Conservation (phyloP, 92 coral and sea anemone species). For the Porites evermanni region DNA sequence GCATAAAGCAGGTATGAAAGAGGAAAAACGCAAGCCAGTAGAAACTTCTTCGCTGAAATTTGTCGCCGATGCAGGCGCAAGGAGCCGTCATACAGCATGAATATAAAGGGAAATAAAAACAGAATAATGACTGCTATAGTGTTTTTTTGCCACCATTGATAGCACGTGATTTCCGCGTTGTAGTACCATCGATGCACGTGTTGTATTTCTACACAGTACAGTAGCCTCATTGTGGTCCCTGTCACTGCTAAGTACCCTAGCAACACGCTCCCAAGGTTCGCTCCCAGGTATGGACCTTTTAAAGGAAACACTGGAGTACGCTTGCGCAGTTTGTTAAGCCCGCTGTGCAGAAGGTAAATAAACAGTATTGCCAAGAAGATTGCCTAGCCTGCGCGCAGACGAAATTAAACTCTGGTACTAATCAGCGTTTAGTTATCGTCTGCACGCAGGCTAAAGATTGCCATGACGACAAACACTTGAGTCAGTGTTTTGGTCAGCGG, state of each 20-base stretch:
- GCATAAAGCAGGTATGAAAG: slow-evolving; percentile 33
- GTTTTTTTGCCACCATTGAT: slow-evolving; percentile 49
- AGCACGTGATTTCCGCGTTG: slow-evolving; percentile 50
- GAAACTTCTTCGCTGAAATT: slow-evolving; percentile 25
- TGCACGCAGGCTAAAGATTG: no score
- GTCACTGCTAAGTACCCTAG: slow-evolving; percentile 53
- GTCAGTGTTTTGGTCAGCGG: slow-evolving; percentile 24
- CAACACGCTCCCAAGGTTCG: slow-evolving; percentile 52
- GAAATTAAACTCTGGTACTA: no score
- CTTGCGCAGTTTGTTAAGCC: slow-evolving; percentile 34
- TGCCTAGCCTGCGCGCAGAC: no score
- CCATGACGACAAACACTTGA: slow-evolving; percentile 17
- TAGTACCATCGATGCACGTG: slow-evolving; percentile 43
- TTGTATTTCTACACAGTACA: slow-evolving; percentile 44
- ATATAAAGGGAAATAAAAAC: slow-evolving; percentile 49
- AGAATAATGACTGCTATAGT: neutral
- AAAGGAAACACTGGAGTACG: slow-evolving; percentile 24
- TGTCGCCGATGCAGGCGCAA: slow-evolving; percentile 34
- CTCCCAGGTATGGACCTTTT: slow-evolving; percentile 64
- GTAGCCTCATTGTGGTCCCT: slow-evolving; percentile 41
- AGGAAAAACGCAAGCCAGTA: slow-evolving; percentile 45
- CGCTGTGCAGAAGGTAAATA: slow-evolving; percentile 40
- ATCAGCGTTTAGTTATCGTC: no score
- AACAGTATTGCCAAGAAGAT: slow-evolving; percentile 1
- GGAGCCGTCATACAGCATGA: slow-evolving; percentile 36